These are phyloP conservation scores for Numenius arquata DNA, from an alignment of 2,113 vertebrate species.

Conservation along the genomic window DNA sequence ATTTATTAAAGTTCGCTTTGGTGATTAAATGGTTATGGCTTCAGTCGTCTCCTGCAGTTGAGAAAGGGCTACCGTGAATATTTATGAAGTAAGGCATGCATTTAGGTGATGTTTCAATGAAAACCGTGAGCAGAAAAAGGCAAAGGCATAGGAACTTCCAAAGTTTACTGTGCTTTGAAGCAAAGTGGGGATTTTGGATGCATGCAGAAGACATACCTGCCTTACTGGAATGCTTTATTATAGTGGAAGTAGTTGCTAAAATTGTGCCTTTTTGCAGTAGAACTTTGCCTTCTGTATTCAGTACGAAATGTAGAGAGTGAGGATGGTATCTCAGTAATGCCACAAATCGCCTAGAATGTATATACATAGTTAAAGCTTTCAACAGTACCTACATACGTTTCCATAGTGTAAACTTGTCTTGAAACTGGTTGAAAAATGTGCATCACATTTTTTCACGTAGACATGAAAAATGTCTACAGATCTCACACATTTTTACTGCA, in stretches of 20 bases:
- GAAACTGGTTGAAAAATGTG: not conserved
- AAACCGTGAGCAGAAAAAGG: not conserved
- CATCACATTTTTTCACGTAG: no score
- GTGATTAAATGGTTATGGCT: not conserved
- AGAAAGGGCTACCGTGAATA: not conserved
- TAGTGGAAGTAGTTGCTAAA: not conserved
- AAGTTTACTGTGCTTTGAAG: not conserved
- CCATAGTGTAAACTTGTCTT: not conserved
- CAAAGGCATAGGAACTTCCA: not conserved
- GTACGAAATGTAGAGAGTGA: not conserved
- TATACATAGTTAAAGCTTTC: accelerated
- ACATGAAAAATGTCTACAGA: not conserved
- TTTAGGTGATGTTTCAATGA: not conserved
- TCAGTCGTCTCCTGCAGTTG: not conserved
- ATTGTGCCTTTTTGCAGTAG: not conserved
- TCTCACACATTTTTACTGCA: not conserved
- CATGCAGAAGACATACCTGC: not conserved
- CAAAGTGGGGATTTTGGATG: not conserved
- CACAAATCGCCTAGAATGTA: not conserved
- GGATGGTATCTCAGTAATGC: not conserved
- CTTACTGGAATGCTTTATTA: not conserved
- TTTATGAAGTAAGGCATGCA: not conserved
- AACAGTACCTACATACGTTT: not conserved
- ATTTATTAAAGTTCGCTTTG: not conserved
- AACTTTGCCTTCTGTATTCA: not conserved